These are phyloP conservation scores for Ornithoptera priamus DNA, from an alignment of 2,888 invertebrate genomes.

Conservation along the genomic window DNA sequence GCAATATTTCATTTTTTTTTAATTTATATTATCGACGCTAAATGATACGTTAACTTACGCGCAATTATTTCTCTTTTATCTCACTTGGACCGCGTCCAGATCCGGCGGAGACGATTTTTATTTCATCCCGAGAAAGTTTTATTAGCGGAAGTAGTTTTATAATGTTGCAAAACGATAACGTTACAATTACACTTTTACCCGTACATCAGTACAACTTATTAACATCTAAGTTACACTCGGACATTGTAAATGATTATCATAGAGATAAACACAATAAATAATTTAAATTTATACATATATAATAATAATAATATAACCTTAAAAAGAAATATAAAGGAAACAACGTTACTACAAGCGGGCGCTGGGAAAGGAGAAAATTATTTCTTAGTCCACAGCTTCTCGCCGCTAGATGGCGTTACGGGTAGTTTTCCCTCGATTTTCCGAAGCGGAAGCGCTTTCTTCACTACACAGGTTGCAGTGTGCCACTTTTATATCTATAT, in stretches of 20 bases:
- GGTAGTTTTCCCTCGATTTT: constrained; percentile 57
- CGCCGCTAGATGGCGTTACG: constrained; percentile 65
- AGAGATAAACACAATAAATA: too few species aligned
- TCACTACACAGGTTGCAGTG: too few species aligned
- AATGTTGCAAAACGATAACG: too few species aligned
- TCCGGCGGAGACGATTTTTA: neutral
- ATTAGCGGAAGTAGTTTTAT: neutral
- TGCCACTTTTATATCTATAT: too few species aligned
- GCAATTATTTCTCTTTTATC: constrained; percentile 17
- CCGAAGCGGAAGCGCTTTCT: constrained; percentile 32
- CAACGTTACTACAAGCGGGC: neutral
- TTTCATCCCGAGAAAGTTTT: constrained; percentile 16
- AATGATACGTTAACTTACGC: constrained; percentile 12
- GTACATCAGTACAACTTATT: too few species aligned
- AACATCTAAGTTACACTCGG: neutral
- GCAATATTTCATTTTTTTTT: neutral
- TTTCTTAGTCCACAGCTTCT: constrained; percentile 47
- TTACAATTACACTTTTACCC: too few species aligned
- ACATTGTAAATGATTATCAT: too few species aligned
- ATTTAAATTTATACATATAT: neutral
- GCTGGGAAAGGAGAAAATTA: constrained; percentile 4
- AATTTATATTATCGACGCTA: neutral
- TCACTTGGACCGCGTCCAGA: constrained; percentile 12
- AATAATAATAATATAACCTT: neutral
- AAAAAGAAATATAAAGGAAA: neutral